Evolutionary conservation across 2,113 vertebrate genomes (phyloP).

Genomic region (Cinclus mexicanus): DNA sequence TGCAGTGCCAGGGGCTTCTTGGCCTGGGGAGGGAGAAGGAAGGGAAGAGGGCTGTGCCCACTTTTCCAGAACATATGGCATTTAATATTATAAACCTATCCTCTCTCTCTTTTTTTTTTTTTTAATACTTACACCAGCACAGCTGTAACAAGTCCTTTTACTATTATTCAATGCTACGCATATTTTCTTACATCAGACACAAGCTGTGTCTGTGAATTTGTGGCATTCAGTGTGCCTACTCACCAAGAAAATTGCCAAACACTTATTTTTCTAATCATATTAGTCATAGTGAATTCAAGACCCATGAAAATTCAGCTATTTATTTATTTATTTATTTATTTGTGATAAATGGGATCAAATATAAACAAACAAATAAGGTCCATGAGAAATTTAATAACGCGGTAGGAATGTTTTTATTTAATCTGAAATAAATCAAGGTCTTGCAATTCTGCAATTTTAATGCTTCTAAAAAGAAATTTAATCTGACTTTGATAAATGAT

Average conservation of each 20-base stretch:
- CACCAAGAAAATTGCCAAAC: neutral
- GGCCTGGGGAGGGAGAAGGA: rapidly evolving
- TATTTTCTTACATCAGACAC: neutral
- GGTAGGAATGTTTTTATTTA: neutral
- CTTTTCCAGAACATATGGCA: neutral
- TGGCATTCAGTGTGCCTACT: neutral
- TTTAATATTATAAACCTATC: rapidly evolving
- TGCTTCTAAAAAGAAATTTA: neutral
- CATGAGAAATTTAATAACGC: neutral
- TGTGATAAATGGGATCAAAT: neutral
- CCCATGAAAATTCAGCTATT: neutral
- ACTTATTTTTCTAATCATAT: neutral
- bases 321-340: neutral
- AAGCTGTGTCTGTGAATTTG: neutral
- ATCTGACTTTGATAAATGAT: neutral
- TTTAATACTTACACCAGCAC: neutral
- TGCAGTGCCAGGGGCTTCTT: rapidly evolving
- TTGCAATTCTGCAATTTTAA: neutral
- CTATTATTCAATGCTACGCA: neutral
- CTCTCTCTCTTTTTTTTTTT: neutral
- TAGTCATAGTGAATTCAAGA: neutral
- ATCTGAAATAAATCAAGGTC: neutral
- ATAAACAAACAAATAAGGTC: neutral
- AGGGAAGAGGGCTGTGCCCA: neutral
- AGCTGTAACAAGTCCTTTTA: neutral